These are phyloP conservation scores for Caenorhabditis wallacei DNA, from an alignment of 2,888 invertebrate genomes.

Conservation along the genomic window DNA sequence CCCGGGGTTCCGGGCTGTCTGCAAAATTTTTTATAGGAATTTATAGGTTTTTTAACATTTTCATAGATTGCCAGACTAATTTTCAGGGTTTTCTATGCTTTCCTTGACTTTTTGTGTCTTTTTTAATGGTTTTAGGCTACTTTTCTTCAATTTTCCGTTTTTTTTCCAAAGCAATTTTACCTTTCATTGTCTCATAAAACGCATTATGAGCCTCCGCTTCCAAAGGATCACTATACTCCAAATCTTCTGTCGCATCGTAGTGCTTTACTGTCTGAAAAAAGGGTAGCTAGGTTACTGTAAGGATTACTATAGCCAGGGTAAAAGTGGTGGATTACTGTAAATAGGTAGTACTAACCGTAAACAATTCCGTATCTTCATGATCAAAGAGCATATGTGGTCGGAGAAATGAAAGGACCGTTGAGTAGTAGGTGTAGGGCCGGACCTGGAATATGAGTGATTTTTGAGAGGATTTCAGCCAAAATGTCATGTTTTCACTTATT, in stretches of 20 bases:
- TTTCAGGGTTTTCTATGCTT: too few species aligned
- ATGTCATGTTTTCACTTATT: too few species aligned
- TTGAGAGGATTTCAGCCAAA: too few species aligned
- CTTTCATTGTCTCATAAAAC: slow-evolving; percentile 19
- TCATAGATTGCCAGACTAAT: too few species aligned
- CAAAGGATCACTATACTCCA: slow-evolving; percentile 38
- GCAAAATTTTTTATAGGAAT: too few species aligned
- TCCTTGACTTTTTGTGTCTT: slow-evolving; percentile 9
- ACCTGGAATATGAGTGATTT: too few species aligned
- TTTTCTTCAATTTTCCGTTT: neutral
- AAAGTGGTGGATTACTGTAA: too few species aligned
- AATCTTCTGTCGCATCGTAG: slow-evolving; percentile 15
- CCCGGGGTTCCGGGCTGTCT: slow-evolving; percentile 83
- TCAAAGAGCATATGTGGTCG: slow-evolving; percentile 15
- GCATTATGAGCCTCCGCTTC: slow-evolving; percentile 54
- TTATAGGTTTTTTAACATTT: too few species aligned
- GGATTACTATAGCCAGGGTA: too few species aligned
- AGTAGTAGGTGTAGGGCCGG: slow-evolving; percentile 20
- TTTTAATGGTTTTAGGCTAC: too few species aligned
- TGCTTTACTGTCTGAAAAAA: slow-evolving; percentile 6
- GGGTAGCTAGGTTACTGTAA: too few species aligned
- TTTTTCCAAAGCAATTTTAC: slow-evolving; percentile 4
- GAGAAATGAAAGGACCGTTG: slow-evolving; percentile 8
- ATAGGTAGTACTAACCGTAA: neutral
- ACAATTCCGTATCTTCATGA: neutral